Percentiles rank a stretch among this genome's conserved stretches.
These are phyloP conservation scores for Tringa solitaria DNA, from an alignment of 2,113 vertebrate genomes.

Conservation along the genomic window DNA sequence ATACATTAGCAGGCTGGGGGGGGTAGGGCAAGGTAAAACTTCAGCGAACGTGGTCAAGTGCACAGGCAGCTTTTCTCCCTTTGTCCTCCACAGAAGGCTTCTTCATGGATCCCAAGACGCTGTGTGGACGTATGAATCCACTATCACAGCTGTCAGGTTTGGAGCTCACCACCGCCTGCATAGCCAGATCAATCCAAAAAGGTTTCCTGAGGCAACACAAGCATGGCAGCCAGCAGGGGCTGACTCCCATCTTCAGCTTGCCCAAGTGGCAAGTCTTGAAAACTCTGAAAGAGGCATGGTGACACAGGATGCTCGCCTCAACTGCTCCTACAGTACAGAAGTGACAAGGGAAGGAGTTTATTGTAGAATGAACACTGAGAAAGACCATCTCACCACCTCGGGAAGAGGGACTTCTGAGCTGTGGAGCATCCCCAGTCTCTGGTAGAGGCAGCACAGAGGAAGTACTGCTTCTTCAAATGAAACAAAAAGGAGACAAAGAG, in stretches of 20 bases:
- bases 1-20: slow-evolving; percentile 33
- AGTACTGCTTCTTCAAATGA: not conserved
- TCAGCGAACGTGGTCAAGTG: slow-evolving; percentile 2
- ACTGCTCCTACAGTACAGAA: not conserved
- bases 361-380: not conserved
- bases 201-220: not conserved
- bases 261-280: not conserved
- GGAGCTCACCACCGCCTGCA: not conserved
- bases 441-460: not conserved
- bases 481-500: not conserved
- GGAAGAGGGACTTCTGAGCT: not conserved
- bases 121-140: not conserved
- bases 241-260: not conserved
- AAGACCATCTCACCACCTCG: not conserved
- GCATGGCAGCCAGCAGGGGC: rapidly evolving
- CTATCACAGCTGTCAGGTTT: not conserved
- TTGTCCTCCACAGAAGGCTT: not conserved
- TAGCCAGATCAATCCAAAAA: not conserved
- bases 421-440: rapidly evolving
- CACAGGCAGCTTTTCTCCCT: not conserved
- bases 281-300: not conserved
- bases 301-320: not conserved
- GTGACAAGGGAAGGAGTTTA: not conserved
- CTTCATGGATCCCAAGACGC: not conserved
- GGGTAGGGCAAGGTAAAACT: slow-evolving; percentile 37